Percentiles rank a stretch among this genome's conserved stretches.
Evolutionary conservation across 2,797 vertebrate species (phyloP).

Genomic region (Crenuchus spilurus): DNA sequence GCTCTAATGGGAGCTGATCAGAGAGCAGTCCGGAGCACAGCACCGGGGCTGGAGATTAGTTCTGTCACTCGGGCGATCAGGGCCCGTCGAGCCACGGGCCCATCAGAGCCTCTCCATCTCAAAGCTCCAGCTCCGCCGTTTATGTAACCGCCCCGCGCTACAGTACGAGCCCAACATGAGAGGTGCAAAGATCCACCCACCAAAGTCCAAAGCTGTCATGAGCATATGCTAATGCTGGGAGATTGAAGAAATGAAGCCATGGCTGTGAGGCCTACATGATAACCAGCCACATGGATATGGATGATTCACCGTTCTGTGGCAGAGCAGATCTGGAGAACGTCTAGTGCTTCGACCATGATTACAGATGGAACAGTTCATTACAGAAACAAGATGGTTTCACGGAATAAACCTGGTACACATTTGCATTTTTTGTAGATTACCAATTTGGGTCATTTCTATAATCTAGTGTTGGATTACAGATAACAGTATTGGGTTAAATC

Average conservation of each 20-base stretch:
- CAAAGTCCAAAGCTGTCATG: conserved; percentile 44
- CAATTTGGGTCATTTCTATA: too few relatives aligned
- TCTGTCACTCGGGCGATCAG: conserved; percentile 79
- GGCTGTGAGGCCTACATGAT: conserved; percentile 31
- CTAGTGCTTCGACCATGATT: too few relatives aligned
- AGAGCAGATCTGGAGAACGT: neutral
- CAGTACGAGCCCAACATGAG: conserved; percentile 28
- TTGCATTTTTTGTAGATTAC: too few relatives aligned
- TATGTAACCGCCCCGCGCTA: conserved; percentile 57
- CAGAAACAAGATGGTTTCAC: too few relatives aligned
- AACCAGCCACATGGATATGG: conserved; percentile 16
- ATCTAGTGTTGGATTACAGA: too few relatives aligned
- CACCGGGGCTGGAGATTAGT: conserved; percentile 74
- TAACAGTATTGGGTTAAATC: too few relatives aligned
- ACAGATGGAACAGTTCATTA: too few relatives aligned
- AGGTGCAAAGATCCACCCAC: conserved; percentile 54
- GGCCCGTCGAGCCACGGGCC: conserved; percentile 65
- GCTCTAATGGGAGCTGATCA: conserved; percentile 84
- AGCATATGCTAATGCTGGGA: conserved; percentile 47
- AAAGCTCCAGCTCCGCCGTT: conserved; percentile 48
- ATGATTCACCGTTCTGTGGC: conserved; percentile 7
- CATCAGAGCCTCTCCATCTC: conserved; percentile 38
- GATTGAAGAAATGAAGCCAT: conserved; percentile 36
- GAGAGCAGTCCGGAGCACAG: conserved; percentile 75
- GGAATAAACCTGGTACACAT: too few relatives aligned